Percentiles rank a stretch among this genome's conserved stretches.
Evolutionary conservation across 2,113 vertebrate species (phyloP).

Genomic region (Reinhardtius hippoglossoides): DNA sequence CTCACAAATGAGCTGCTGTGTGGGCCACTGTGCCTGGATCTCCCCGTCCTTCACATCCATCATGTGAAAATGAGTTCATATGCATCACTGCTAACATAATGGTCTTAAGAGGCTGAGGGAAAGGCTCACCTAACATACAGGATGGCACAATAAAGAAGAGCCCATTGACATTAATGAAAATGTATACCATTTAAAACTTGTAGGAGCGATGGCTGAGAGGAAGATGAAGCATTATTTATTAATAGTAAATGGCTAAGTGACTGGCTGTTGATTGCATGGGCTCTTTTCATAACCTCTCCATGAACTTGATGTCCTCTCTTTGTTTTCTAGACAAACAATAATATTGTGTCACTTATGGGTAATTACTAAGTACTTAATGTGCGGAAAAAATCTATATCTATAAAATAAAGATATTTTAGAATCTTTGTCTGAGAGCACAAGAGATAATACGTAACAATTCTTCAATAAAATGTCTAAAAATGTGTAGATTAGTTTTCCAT

Average conservation of each 20-base stretch:
- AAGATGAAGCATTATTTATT: conserved; percentile 72
- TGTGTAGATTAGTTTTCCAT: no score
- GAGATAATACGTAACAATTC: no score
- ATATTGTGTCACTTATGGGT: conserved; percentile 16
- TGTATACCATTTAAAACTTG: conserved; percentile 69
- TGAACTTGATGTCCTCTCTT: conserved; percentile 34
- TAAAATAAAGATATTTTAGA: conserved; percentile 23
- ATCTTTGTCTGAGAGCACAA: not conserved
- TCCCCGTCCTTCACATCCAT: conserved; percentile 52
- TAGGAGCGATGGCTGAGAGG: conserved; percentile 44
- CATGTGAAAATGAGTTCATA: conserved; percentile 63
- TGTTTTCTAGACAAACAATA: conserved; percentile 4
- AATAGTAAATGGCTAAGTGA: conserved; percentile 67
- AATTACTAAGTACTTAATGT: conserved; percentile 2
- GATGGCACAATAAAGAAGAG: conserved; percentile 57
- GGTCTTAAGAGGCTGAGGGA: conserved; percentile 64
- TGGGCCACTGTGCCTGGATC: conserved; percentile 16
- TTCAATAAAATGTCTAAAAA: no score
- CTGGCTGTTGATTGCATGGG: conserved; percentile 61
- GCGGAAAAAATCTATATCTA: no score
- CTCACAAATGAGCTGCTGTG: conserved; percentile 26
- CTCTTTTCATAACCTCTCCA: conserved; percentile 61
- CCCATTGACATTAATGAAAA: conserved; percentile 72
- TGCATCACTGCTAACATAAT: conserved; percentile 69
- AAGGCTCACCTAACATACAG: conserved; percentile 65